phyloP scores from a whole-genome alignment of 2,888 invertebrate genomes.

The Hymenopus coronatus region DNA sequence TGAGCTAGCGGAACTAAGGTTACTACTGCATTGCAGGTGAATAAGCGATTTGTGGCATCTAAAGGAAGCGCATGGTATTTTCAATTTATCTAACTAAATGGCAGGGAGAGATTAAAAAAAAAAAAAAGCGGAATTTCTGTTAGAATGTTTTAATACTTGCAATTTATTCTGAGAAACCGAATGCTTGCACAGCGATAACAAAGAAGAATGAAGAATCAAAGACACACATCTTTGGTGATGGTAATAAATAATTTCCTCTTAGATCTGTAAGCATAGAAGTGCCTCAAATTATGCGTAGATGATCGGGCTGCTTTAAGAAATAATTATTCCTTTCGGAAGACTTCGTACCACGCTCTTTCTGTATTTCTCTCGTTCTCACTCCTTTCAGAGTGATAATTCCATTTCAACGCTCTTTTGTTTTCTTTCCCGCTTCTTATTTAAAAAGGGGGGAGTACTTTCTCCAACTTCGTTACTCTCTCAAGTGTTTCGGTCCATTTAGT shows the following conservation, averaged over 20 bases:
- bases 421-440: background rate
- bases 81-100: no score
- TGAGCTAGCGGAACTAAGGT: no score
- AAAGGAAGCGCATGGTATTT: no score
- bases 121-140: no score
- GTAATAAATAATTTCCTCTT: no score
- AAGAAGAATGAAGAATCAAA: background rate
- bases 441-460: background rate
- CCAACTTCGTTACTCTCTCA: background rate
- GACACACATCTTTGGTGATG: no score
- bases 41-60: no score
- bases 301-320: background rate
- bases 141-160: no score
- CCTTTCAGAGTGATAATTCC: background rate
- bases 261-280: no score
- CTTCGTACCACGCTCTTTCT: background rate
- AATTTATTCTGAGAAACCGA: background rate
- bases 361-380: background rate
- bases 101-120: no score
- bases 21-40: no score
- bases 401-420: background rate
- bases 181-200: background rate
- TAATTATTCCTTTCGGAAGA: background rate
- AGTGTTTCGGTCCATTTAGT: background rate
- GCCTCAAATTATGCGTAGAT: no score